phyloP scores from a whole-genome alignment of 2,797 vertebrate genomes.

The Sebastes hopkinsi region DNA sequence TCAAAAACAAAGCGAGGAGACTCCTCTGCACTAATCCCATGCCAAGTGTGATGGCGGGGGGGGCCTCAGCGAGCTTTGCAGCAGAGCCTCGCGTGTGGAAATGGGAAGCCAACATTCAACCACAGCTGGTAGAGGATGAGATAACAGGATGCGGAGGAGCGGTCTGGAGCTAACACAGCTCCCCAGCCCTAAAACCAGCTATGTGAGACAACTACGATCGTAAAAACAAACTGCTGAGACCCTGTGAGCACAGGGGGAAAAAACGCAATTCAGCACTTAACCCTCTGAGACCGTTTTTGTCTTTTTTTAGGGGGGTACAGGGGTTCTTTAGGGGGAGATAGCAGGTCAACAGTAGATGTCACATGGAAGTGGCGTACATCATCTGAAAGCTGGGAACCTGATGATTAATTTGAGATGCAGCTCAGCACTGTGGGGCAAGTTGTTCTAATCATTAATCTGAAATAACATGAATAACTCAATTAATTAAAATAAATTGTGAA shows the following conservation, averaged over 20 bases:
- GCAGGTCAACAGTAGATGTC: no score
- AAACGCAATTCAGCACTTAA: neutral
- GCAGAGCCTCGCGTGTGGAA: constrained; percentile 22
- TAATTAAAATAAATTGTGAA: no score
- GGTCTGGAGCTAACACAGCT: neutral
- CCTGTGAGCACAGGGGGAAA: neutral
- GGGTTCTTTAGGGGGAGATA: rapidly evolving
- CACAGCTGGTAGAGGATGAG: constrained; percentile 48
- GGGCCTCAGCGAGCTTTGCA: neutral
- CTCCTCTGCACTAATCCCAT: constrained; percentile 32
- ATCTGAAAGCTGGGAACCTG: no score
- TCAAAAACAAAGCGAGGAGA: constrained; percentile 13
- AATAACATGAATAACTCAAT: no score
- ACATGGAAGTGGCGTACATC: no score
- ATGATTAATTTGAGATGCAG: no score
- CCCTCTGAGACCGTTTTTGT: no score
- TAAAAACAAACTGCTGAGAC: neutral
- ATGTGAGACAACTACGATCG: neutral
- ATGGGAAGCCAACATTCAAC: constrained; percentile 23
- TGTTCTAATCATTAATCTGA: no score
- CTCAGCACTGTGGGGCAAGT: no score
- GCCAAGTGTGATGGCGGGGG: constrained; percentile 13
- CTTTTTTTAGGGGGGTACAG: no score
- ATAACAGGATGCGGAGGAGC: constrained; percentile 27
- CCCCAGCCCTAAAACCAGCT: neutral